Base-by-base conservation (phyloP, 1,140 invertebrate genomes). In the Caenorhabditis briggsae region DNA sequence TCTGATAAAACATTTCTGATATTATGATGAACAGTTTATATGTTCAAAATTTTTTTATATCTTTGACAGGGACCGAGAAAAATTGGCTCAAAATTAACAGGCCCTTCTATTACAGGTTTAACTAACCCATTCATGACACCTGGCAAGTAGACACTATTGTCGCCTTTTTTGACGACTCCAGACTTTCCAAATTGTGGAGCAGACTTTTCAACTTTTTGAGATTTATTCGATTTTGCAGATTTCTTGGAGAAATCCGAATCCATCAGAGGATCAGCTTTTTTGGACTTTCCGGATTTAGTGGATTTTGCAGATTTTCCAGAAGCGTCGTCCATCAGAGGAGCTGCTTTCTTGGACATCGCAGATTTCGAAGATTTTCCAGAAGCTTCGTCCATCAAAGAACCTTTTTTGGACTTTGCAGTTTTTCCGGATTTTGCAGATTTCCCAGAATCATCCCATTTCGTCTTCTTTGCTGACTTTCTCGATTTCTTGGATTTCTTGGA, bases 41-140 rank as follows among this genome's bases (percentile, higher is more conserved):
- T 2, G 33, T 33, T 33, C 33, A 33, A 1, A 33, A 33, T 2
- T 16, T 53, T 53, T 53, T 53, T 5, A 16, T 11, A 53, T 1
- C 50, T 53, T 16, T 16, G 1, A 16, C 50, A 53, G 50, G 5
- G 50, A 16, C 50, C 9, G 11, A 11, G n/a, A 20, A 18, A 58
- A 3, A 58, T 58, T 58, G 8, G 7, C n/a, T 11, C 33, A 18
- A 58, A 3, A n/a, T 58, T 58, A 2, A 1, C 5, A 2, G 33
- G 33, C 33, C 33, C 16, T 53, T 53, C 2, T 53, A 53, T 53
- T 53, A 53, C 5, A 14, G 11, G 11, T 11, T 5, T 5, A 16
- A 70, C 64, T 70, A 9, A 48, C 64, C 16, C 16, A 70, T 70
- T 20, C 33, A 25, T 78, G 46, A 78, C 70, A 78, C 70, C 70